phyloP scores from a whole-genome alignment of 2,797 vertebrate genomes.

The Champsocephalus esox region DNA sequence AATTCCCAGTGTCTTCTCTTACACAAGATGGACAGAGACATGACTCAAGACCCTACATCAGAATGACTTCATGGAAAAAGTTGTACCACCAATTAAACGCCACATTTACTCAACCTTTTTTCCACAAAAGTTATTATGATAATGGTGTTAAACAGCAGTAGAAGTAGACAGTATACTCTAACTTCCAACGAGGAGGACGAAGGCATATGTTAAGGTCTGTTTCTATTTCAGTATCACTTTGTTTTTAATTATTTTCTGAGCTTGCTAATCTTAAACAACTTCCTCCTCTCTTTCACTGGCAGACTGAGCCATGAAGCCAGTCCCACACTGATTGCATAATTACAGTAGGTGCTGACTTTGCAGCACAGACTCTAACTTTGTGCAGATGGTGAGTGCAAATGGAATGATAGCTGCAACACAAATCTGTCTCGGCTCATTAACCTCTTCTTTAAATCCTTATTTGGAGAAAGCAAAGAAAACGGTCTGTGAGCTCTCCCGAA shows the following conservation, averaged over 20 bases:
- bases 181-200: too few relatives aligned
- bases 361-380: constrained; percentile 18
- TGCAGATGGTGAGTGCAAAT: constrained; percentile 31
- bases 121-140: neutral
- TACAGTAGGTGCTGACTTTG: constrained; percentile 49
- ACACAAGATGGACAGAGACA: neutral
- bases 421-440: constrained; percentile 7
- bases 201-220: neutral
- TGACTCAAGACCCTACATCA: neutral
- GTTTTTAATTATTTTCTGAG: constrained; percentile 41
- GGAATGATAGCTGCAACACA: constrained; percentile 39
- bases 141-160: too few relatives aligned
- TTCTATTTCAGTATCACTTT: constrained; percentile 42
- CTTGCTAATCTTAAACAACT: constrained; percentile 36
- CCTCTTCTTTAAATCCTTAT: constrained; percentile 20
- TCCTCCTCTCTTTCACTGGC: constrained; percentile 23
- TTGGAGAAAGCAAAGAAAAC: constrained; percentile 16
- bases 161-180: too few relatives aligned
- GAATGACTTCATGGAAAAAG: constrained; percentile 15
- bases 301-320: constrained; percentile 29
- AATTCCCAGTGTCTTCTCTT: constrained; percentile 9
- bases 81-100: neutral
- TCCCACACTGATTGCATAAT: constrained; percentile 63
- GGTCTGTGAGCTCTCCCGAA: neutral
- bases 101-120: neutral